Evolutionary conservation across 2,888 invertebrate genomes (phyloP).

Genomic region (Xanthia icteritia): DNA sequence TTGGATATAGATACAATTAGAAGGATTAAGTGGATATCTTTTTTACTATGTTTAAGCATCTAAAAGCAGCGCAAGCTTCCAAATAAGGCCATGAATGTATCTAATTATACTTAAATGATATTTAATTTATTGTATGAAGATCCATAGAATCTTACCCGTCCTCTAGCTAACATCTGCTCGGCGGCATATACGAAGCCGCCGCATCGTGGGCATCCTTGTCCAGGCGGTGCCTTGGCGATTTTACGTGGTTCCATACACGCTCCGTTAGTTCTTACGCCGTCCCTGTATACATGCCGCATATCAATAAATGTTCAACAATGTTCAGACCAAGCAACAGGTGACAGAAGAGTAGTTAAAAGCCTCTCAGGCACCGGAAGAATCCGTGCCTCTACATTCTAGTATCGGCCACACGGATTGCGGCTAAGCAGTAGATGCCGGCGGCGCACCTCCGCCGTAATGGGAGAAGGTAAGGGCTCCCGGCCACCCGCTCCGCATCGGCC

Average conservation of each 20-base stretch:
- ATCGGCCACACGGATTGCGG: slow-evolving; percentile 84
- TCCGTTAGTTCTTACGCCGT: slow-evolving; percentile 88
- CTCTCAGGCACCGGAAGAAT: slow-evolving; percentile 80
- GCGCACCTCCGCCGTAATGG: slow-evolving; percentile 91
- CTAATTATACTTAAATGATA: neutral
- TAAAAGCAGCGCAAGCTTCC: slow-evolving; percentile 52
- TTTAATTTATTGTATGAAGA: neutral
- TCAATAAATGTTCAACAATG: slow-evolving; percentile 71
- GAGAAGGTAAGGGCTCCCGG: slow-evolving; percentile 90
- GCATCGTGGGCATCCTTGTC: slow-evolving; percentile 96
- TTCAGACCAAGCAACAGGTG: slow-evolving; percentile 80
- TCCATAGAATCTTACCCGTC: slow-evolving; percentile 92
- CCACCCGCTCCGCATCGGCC: slow-evolving; percentile 89
- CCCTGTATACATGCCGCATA: slow-evolving; percentile 78
- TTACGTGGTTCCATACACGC: slow-evolving; percentile 93
- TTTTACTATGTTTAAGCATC: slow-evolving; percentile 24
- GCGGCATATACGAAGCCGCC: slow-evolving; percentile 97
- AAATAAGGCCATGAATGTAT: slow-evolving; percentile 6
- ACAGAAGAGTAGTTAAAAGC: slow-evolving; percentile 89
- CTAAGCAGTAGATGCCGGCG: slow-evolving; percentile 88
- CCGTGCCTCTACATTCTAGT: slow-evolving; percentile 82
- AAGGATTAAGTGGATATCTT: neutral
- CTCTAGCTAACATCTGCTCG: slow-evolving; percentile 97
- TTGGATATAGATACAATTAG: slow-evolving; percentile 6
- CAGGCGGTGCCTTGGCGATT: slow-evolving; percentile 95